Evolutionary conservation across 2,797 vertebrate species (phyloP).

Genomic region (Channallabes apus): DNA sequence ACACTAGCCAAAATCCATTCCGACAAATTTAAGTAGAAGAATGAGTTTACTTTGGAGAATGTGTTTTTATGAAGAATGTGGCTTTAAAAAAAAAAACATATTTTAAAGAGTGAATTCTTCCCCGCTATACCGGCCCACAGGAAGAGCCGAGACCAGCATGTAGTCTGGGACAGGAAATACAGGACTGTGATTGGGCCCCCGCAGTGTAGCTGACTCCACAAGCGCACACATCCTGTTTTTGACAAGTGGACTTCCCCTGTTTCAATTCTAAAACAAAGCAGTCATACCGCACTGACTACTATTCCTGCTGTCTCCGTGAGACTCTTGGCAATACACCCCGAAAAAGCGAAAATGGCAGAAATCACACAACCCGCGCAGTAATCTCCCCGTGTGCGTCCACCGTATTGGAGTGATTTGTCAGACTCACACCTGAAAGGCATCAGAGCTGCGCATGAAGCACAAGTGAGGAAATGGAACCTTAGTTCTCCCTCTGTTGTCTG

Average conservation of each 20-base stretch:
- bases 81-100: no score
- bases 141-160: conserved; percentile 64
- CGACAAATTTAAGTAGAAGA: conserved; percentile 38
- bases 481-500: conserved; percentile 16
- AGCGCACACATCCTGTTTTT: conserved; percentile 75
- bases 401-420: background rate
- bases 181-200: conserved; percentile 66
- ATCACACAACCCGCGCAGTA: conserved; percentile 39
- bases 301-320: conserved; percentile 44
- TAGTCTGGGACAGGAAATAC: conserved; percentile 68
- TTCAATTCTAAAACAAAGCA: conserved; percentile 64
- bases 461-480: conserved; percentile 2
- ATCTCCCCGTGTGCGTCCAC: conserved; percentile 39
- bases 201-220: conserved; percentile 70
- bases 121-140: conserved; percentile 58
- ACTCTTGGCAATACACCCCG: background rate
- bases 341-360: conserved; percentile 46
- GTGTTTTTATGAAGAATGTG: conserved; percentile 11
- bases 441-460: background rate
- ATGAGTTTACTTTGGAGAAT: conserved; percentile 37
- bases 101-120: conserved; percentile 45
- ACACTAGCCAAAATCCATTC: conserved; percentile 38
- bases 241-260: conserved; percentile 72
- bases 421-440: conserved; percentile 11
- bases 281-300: conserved; percentile 38